phyloP scores from a whole-genome alignment of 2,113 vertebrate genomes.

The Microtus pennsylvanicus region DNA sequence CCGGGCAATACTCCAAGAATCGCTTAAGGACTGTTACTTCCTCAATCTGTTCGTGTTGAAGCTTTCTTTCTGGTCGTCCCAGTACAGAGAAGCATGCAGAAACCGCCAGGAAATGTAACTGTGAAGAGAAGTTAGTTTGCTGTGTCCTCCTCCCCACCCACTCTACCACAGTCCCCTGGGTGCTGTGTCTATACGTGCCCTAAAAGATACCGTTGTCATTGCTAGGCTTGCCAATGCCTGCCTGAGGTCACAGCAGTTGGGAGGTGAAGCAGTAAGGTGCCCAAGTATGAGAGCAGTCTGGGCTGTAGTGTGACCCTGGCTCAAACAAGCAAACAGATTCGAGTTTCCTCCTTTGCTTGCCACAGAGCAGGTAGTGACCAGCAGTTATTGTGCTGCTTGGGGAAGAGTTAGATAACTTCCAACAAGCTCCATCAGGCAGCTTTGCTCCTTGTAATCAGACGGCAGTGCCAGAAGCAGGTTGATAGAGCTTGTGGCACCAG shows the following conservation, averaged over 20 bases:
- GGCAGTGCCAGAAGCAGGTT: neutral
- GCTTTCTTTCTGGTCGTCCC: neutral
- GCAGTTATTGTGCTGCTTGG: neutral
- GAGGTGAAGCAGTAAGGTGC: neutral
- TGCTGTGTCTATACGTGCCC: neutral
- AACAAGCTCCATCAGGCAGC: neutral
- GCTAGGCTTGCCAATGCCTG: neutral
- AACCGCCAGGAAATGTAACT: neutral
- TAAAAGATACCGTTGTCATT: neutral
- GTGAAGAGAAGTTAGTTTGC: neutral
- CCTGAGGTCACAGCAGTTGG: neutral
- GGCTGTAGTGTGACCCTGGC: neutral
- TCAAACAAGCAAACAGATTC: neutral
- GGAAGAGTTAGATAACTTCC: neutral
- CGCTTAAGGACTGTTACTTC: conserved; percentile 4
- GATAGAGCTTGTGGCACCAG: neutral
- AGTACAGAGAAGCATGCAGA: neutral
- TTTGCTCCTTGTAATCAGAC: neutral
- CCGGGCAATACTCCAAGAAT: neutral
- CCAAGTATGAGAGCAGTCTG: neutral
- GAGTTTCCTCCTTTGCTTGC: neutral
- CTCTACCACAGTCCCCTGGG: neutral
- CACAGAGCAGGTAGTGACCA: neutral
- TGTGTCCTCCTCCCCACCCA: neutral
- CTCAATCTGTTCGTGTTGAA: neutral